These are phyloP conservation scores for Junonia oenone DNA, from an alignment of 2,888 invertebrate genomes.

Conservation along the genomic window DNA sequence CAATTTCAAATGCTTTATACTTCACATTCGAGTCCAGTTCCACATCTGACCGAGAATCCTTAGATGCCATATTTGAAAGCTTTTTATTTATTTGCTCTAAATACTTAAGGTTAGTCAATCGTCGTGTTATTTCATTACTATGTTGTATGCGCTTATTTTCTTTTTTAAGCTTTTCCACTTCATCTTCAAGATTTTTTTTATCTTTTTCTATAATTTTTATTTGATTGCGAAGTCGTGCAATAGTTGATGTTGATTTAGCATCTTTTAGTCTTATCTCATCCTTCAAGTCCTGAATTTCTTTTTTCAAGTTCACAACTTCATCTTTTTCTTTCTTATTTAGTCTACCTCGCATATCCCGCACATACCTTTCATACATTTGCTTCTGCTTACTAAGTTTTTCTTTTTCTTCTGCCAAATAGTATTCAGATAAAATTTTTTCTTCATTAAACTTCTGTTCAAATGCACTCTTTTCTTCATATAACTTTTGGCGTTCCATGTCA, in stretches of 20 bases:
- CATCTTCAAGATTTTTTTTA: conserved; percentile 80
- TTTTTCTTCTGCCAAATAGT: conserved; percentile 84
- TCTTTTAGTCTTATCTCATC: conserved; percentile 86
- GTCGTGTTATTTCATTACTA: conserved; percentile 75
- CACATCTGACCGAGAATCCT: conserved; percentile 49
- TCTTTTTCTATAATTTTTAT: conserved; percentile 86
- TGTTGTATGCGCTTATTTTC: conserved; percentile 82
- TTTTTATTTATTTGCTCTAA: conserved; percentile 86
- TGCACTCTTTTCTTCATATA: conserved; percentile 80
- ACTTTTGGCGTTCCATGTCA: conserved; percentile 81
- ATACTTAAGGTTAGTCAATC: conserved; percentile 85
- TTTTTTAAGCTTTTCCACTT: conserved; percentile 83
- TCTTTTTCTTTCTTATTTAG: conserved; percentile 84
- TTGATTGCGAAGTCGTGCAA: conserved; percentile 86
- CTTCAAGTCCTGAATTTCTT: conserved; percentile 82
- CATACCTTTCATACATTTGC: conserved; percentile 82
- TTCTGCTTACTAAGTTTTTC: conserved; percentile 84
- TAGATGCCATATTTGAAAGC: conserved; percentile 50
- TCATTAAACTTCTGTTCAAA: conserved; percentile 82
- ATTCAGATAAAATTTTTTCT: conserved; percentile 82
- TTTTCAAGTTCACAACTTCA: conserved; percentile 82
- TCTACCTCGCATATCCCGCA: conserved; percentile 83
- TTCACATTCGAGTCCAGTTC: conserved; percentile 49
- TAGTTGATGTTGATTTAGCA: conserved; percentile 84
- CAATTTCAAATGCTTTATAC: conserved; percentile 66